phyloP scores from a whole-genome alignment of 2,797 vertebrate species.

The Pantherophis vulpinus region DNA sequence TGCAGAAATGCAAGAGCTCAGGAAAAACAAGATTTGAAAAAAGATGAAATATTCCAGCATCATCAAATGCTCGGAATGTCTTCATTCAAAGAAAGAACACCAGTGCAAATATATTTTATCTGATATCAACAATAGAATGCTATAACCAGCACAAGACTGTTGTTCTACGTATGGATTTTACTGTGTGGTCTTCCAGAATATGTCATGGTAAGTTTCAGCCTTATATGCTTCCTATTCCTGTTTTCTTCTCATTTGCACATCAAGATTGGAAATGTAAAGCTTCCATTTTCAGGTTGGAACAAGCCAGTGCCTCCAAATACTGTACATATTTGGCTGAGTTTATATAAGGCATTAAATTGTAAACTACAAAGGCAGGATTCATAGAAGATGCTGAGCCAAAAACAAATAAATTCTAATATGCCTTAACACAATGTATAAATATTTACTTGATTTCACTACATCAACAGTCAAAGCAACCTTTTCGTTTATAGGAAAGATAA shows the following conservation, averaged over 20 bases:
- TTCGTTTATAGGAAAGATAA: background rate
- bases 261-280: background rate
- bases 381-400: background rate
- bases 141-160: slow-evolving; percentile 20
- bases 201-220: background rate
- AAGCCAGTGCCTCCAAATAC: background rate
- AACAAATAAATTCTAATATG: background rate
- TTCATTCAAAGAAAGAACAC: slow-evolving; percentile 7
- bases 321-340: background rate
- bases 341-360: background rate
- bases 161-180: background rate
- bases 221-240: background rate
- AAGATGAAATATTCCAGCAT: background rate
- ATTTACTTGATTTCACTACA: background rate
- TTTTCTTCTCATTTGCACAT: too few species aligned
- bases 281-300: background rate
- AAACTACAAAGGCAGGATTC: background rate
- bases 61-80: background rate
- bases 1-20: background rate
- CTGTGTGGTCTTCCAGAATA: background rate
- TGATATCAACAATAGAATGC: slow-evolving; percentile 27
- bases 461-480: background rate
- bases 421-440: background rate
- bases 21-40: background rate
- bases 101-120: slow-evolving; percentile 29